Percentiles rank a stretch among this genome's conserved stretches.
Evolutionary conservation across 2,888 invertebrate species (phyloP).

Genomic region (Mamestra brassicae): DNA sequence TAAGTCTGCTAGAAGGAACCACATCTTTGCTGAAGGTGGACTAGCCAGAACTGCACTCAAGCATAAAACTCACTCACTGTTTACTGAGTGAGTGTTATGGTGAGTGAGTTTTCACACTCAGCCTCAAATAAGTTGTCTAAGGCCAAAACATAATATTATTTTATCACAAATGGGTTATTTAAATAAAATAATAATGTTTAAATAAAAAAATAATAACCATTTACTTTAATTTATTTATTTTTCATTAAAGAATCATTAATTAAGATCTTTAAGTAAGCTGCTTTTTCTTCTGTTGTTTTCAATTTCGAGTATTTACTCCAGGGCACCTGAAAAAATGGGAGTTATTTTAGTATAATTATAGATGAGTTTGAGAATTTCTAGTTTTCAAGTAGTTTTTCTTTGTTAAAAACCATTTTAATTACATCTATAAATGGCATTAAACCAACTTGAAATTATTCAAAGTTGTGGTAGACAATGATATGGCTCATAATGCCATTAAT

Average conservation of each 20-base stretch:
- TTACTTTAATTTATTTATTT: constrained; percentile 57
- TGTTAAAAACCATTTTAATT: not conserved
- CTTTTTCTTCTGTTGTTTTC: constrained; percentile 75
- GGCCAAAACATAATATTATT: too few relatives aligned
- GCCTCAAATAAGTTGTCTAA: too few relatives aligned
- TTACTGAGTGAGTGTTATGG: too few relatives aligned
- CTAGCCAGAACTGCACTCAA: too few relatives aligned
- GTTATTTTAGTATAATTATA: not conserved
- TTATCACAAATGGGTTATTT: not conserved
- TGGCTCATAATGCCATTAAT: not conserved
- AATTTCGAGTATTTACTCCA: constrained; percentile 87
- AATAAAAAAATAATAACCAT: constrained; percentile 18
- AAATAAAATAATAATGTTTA: constrained; percentile 20
- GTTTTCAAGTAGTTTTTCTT: too few relatives aligned
- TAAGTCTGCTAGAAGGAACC: too few relatives aligned
- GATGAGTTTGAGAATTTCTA: not conserved
- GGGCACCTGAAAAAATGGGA: constrained; percentile 85
- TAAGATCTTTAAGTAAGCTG: constrained; percentile 76
- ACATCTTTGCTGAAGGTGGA: too few relatives aligned
- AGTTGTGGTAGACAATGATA: not conserved
- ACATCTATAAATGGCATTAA: not conserved
- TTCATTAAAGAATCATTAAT: constrained; percentile 72
- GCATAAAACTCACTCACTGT: too few relatives aligned
- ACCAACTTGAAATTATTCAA: not conserved
- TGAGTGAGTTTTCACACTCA: too few relatives aligned